Conservation (phyloP, 2,113 vertebrate species). For the Siniperca knerii region DNA sequence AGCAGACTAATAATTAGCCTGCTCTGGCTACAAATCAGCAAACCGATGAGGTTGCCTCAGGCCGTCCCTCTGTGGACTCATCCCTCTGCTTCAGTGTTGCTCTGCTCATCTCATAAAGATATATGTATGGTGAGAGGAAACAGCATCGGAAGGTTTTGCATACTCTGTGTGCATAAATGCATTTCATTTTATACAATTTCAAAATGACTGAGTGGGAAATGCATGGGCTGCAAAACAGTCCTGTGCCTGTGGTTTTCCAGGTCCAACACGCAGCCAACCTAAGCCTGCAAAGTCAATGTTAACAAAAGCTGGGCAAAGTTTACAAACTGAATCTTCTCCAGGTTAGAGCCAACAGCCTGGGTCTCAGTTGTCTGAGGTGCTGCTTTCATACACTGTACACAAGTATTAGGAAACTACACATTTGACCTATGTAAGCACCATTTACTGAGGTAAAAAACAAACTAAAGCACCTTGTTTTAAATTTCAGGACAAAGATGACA, state of each 20-base stretch:
- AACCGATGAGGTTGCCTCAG: slow-evolving; percentile 2
- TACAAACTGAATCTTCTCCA: neutral
- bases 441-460: slow-evolving; percentile 1
- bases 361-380: neutral
- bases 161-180: neutral
- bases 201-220: neutral
- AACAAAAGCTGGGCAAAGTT: slow-evolving; percentile 6
- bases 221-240: neutral
- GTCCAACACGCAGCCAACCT: neutral
- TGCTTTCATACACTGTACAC: neutral
- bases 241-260: neutral
- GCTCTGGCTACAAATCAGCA: slow-evolving; percentile 22
- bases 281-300: neutral
- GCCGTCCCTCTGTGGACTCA: neutral
- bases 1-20: slow-evolving; percentile 29
- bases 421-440: neutral
- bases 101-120: neutral
- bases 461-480: neutral
- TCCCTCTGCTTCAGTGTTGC: slow-evolving; percentile 3
- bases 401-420: neutral
- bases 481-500: neutral
- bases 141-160: neutral
- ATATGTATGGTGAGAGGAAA: neutral
- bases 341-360: neutral
- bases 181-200: slow-evolving; percentile 6